phyloP scores from a whole-genome alignment of 2,797 vertebrate species.

The Phaenicophaeus curvirostris region DNA sequence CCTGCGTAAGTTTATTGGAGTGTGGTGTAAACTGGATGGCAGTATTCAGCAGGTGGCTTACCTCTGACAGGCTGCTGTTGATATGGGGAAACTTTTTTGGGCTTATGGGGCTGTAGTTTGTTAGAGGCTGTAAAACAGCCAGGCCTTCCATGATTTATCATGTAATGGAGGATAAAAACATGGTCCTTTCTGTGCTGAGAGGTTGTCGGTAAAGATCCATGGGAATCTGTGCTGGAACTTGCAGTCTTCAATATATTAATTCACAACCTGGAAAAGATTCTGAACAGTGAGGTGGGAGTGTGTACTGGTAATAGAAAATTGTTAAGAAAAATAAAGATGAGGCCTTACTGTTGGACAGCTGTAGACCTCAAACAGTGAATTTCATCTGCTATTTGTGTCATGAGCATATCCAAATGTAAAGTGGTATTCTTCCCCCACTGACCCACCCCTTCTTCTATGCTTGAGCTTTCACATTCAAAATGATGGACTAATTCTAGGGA shows the following conservation, averaged over 20 bases:
- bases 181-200: neutral
- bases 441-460: neutral
- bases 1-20: constrained; percentile 84
- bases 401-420: neutral
- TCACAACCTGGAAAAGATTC: neutral
- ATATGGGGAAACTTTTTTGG: neutral
- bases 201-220: neutral
- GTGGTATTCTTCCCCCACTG: neutral
- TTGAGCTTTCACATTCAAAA: neutral
- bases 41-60: neutral
- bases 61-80: neutral
- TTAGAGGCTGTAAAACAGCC: neutral
- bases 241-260: neutral
- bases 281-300: neutral
- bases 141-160: neutral
- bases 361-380: neutral
- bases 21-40: neutral
- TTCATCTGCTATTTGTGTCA: neutral
- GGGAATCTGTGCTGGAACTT: neutral
- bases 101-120: neutral
- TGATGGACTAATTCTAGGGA: neutral
- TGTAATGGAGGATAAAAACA: neutral
- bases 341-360: neutral
- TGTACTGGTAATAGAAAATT: neutral
- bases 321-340: neutral